Conservation (phyloP, 2,113 vertebrate species). For the Balaeniceps rex region DNA sequence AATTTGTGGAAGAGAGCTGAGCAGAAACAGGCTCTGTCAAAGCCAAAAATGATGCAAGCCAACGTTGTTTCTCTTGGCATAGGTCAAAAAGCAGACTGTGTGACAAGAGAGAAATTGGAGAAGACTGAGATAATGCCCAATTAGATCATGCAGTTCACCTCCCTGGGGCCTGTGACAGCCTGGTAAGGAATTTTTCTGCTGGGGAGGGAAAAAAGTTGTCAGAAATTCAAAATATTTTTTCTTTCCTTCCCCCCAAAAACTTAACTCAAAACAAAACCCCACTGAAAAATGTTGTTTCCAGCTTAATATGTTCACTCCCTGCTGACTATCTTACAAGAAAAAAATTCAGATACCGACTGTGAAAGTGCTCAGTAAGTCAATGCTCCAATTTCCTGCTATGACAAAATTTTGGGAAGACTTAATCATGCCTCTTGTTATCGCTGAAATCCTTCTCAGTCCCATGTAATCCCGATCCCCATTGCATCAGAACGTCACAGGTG, state of each 20-base stretch:
- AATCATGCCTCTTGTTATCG: not conserved
- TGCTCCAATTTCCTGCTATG: not conserved
- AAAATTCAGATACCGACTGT: not conserved
- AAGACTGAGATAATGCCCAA: conserved; percentile 60
- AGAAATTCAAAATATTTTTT: not conserved
- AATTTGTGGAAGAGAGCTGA: conserved; percentile 42
- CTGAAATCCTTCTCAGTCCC: not conserved
- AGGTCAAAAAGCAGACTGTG: conserved; percentile 64
- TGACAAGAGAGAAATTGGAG: conserved; percentile 61
- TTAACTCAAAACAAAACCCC: not conserved
- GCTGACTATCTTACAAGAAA: not conserved
- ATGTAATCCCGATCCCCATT: not conserved
- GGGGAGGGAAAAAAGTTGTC: not conserved
- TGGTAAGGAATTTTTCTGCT: not conserved
- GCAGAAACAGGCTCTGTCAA: conserved; percentile 50
- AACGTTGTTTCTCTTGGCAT: conserved; percentile 61
- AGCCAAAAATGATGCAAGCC: conserved; percentile 57
- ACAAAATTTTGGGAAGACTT: not conserved
- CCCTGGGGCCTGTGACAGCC: conserved; percentile 17
- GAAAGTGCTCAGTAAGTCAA: not conserved
- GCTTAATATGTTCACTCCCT: not conserved
- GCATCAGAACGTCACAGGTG: not conserved
- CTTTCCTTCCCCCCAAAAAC: not conserved
- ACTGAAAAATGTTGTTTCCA: not conserved
- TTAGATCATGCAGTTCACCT: conserved; percentile 61